Evolutionary conservation across 2,797 vertebrate species (phyloP), one percentile per base, ranked within the genome.

Genomic region (Lophotriccus pileatus): DNA sequence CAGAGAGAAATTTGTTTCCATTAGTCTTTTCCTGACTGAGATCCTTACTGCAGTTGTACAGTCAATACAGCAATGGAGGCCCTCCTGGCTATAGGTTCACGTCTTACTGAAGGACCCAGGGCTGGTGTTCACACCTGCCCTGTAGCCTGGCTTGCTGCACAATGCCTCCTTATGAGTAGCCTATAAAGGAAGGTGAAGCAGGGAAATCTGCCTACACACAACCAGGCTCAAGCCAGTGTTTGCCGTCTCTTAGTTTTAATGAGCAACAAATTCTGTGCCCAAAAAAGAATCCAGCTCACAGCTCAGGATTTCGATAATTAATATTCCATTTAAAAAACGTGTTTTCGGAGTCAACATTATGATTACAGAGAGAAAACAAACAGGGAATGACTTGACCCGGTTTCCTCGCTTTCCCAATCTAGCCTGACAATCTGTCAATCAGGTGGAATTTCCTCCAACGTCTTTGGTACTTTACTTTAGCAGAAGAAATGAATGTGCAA

Each of bases 401-500:
- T 93, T 94, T 92, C 27, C 53, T 78, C 2, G 3, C 70, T 90
- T 93, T 94, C 60, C 47, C 1, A 0, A 82, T 92, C 63, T 56
- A 47, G 36, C 56, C 69, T 87, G 83, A 95, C 73, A 93, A 20
- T 96, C 88, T 96, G 90, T 95, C 73, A 58, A 12, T 95, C 88
- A 93, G 70, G 62, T 88, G 88, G 93, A 89, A 94, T 94, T 95
- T 96, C 66, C 81, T 91, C 63, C 84, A 75, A 28, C 0, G 3
- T 93, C 76, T 64, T 76, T 90, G 55, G 58, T 91, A 72, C 37
- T 7, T 91, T 86, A 69, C 67, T 89, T 95, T 82, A 94, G 89
- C 58, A 93, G 92, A 93, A 94, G 89, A 94, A 90, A 93, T 90
- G 63, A 93, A 94, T 85, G 63, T 87, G 74, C 80, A 95, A 94